These are phyloP conservation scores for Limonius californicus DNA, from an alignment of 1,140 invertebrate genomes.

Conservation along the genomic window DNA sequence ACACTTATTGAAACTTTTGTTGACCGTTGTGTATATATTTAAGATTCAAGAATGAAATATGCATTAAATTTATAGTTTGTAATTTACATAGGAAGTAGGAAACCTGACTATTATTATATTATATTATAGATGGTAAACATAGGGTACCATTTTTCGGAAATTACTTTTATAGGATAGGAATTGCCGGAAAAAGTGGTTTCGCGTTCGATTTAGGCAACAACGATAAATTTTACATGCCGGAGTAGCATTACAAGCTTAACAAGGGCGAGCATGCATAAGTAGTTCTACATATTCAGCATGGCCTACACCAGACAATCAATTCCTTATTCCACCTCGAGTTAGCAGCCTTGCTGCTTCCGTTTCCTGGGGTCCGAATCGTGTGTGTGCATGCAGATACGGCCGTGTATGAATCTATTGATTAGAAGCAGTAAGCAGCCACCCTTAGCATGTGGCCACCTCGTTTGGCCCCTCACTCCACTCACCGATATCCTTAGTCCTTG, in stretches of 20 bases:
- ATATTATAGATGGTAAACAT: no score
- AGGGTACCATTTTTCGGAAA: no score
- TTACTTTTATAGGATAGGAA: no score
- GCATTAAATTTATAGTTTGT: no score
- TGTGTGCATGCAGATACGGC: slow-evolving; percentile 39
- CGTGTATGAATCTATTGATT: slow-evolving; percentile 43
- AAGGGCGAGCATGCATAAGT: slow-evolving; percentile 16
- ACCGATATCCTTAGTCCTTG: slow-evolving; percentile 23
- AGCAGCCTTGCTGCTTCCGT: slow-evolving; percentile 17
- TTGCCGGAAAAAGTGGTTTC: neutral
- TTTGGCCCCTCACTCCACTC: slow-evolving; percentile 15
- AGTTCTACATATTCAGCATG: slow-evolving; percentile 26
- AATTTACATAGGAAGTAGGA: no score
- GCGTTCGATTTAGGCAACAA: neutral
- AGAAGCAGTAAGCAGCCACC: slow-evolving; percentile 26
- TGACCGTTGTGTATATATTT: no score
- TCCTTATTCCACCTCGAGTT: slow-evolving; percentile 37
- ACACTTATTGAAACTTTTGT: no score
- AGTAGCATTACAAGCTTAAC: neutral
- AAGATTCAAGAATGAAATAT: no score
- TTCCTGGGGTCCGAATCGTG: slow-evolving; percentile 25
- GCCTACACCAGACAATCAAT: slow-evolving; percentile 35
- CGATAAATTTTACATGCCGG: slow-evolving; percentile 1
- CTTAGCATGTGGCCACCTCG: slow-evolving; percentile 23
- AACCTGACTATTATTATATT: no score